These are phyloP conservation scores for Lordiphosa fenestrarum DNA, from an alignment of 2,888 invertebrate genomes.

Conservation along the genomic window DNA sequence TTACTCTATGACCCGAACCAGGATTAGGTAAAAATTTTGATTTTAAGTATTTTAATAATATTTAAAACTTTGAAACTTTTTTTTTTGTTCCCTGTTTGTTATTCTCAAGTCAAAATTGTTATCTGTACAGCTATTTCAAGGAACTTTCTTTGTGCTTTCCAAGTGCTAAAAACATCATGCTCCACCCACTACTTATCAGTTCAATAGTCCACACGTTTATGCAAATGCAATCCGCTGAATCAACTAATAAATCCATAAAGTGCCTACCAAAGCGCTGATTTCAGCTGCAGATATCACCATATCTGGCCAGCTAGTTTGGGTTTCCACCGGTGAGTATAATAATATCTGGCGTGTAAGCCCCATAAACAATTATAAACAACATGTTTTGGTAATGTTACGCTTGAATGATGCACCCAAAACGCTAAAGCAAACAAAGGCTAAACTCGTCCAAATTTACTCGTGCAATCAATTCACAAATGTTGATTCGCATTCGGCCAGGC, in stretches of 20 bases:
- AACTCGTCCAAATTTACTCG: background rate
- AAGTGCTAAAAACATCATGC: too few species aligned
- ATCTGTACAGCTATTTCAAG: too few species aligned
- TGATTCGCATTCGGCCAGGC: constrained; percentile 7
- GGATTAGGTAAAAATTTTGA: too few species aligned
- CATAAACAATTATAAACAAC: constrained; percentile 57
- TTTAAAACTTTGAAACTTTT: too few species aligned
- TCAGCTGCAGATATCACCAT: constrained; percentile 27
- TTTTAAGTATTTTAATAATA: too few species aligned
- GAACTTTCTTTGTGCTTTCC: too few species aligned
- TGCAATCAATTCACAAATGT: background rate
- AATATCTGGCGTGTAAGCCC: constrained; percentile 15
- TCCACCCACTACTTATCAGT: background rate
- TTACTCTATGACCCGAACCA: too few species aligned
- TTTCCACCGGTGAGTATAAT: constrained; percentile 5
- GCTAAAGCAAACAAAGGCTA: constrained; percentile 7
- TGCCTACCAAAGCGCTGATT: constrained; percentile 48
- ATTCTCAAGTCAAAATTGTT: too few species aligned
- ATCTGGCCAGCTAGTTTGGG: constrained; percentile 4
- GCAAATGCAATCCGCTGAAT: constrained; percentile 26
- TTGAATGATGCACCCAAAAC: constrained; percentile 29
- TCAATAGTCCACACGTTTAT: constrained; percentile 9
- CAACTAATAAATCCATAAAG: constrained; percentile 50
- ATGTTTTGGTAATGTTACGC: constrained; percentile 63
- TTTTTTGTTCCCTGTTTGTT: too few species aligned